A percentile compares a stretch with the other conserved stretches of the same genome.
phyloP scores from a whole-genome alignment of 2,888 invertebrate species.

The Gryllus longicercus region DNA sequence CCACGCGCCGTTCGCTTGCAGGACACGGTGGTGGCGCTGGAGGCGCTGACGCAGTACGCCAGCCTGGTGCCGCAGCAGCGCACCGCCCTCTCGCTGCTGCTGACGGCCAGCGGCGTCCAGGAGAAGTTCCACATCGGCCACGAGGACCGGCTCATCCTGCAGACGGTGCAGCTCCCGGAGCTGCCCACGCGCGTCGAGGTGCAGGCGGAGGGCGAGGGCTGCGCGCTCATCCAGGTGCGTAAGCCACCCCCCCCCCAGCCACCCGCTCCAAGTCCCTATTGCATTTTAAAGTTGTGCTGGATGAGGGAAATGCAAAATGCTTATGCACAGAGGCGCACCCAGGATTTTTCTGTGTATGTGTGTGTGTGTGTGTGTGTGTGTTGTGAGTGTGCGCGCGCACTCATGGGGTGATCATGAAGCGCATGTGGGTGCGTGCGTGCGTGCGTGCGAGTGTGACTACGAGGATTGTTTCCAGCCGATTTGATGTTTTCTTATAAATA shows the following conservation, averaged over 20 bases:
- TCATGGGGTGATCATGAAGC: too few relatives aligned
- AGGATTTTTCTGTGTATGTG: too few relatives aligned
- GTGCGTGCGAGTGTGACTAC: too few relatives aligned
- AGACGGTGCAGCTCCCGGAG: constrained; percentile 47
- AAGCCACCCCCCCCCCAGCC: neutral
- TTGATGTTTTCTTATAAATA: too few relatives aligned
- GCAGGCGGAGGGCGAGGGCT: constrained; percentile 54
- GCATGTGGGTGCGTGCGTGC: too few relatives aligned
- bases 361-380: too few relatives aligned
- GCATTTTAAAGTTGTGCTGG: too few relatives aligned
- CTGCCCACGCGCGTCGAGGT: constrained; percentile 51
- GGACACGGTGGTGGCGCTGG: constrained; percentile 61
- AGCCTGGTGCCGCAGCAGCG: constrained; percentile 48
- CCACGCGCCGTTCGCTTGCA: constrained; percentile 41
- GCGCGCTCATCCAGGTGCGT: constrained; percentile 55
- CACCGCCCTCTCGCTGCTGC: constrained; percentile 49
- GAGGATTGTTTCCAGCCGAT: too few relatives aligned
- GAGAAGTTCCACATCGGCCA: constrained; percentile 49
- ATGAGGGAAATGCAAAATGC: too few relatives aligned
- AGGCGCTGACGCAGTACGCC: constrained; percentile 58
- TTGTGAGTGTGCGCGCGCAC: too few relatives aligned
- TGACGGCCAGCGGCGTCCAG: constrained; percentile 48
- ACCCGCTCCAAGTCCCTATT: too few relatives aligned
- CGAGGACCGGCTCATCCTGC: constrained; percentile 52
- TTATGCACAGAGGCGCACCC: too few relatives aligned